phyloP scores from a whole-genome alignment of 1,140 invertebrate genomes.

The Pseudomyrmex pallidus region DNA sequence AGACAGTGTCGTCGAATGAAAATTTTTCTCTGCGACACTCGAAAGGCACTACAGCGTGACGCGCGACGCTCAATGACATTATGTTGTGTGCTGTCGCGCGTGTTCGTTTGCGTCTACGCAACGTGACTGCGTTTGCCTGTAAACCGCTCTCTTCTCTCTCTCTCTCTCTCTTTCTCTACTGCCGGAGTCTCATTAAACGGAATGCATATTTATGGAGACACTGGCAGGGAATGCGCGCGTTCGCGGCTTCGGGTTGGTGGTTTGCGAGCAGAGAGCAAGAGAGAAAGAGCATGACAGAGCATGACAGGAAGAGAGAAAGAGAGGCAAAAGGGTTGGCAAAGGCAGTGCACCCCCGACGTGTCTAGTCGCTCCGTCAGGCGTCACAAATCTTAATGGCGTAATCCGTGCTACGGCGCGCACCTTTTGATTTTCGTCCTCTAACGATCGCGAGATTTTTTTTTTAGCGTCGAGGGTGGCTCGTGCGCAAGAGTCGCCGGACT shows the following conservation, averaged over 20 bases:
- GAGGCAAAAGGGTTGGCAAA: neutral
- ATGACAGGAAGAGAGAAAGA: neutral
- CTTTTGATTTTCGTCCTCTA: constrained; percentile 68
- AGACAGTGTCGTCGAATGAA: constrained; percentile 23
- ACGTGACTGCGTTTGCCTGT: constrained; percentile 63
- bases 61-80: constrained; percentile 65
- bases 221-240: constrained; percentile 51
- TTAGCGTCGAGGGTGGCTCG: constrained; percentile 48
- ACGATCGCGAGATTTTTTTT: constrained; percentile 56
- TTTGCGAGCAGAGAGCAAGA: constrained; percentile 28
- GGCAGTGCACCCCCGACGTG: constrained; percentile 32
- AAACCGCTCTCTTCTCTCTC: constrained; percentile 54
- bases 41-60: constrained; percentile 52
- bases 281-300: neutral
- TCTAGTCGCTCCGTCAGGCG: constrained; percentile 64
- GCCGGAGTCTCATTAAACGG: constrained; percentile 71
- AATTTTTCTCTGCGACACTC: constrained; percentile 49
- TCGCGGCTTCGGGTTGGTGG: constrained; percentile 31
- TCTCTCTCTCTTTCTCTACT: constrained; percentile 21
- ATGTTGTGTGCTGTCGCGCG: constrained; percentile 45
- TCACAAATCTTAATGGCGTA: constrained; percentile 73
- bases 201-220: constrained; percentile 74
- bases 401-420: constrained; percentile 61
- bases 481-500: neutral
- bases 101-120: constrained; percentile 48